Evolutionary conservation across 2,113 vertebrate genomes (phyloP).

Genomic region (Dipodomys merriami): DNA sequence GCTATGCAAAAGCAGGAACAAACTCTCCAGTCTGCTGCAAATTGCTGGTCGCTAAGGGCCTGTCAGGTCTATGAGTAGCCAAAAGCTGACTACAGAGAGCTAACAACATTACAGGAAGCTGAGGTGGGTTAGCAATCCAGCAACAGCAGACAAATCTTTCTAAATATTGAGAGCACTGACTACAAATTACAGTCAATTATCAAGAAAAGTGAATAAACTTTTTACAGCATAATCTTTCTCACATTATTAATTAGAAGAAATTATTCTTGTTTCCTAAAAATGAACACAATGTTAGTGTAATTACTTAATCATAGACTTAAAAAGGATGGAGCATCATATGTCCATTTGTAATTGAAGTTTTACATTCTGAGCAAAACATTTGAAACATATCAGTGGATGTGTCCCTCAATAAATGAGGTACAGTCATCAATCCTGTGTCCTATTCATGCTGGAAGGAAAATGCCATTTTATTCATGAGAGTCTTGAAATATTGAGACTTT

Average conservation of each 20-base stretch:
- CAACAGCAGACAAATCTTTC: neutral
- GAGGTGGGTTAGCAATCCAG: neutral
- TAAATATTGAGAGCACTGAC: neutral
- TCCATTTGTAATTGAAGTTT: neutral
- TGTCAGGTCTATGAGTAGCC: neutral
- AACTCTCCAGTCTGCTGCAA: neutral
- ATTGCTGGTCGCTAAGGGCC: neutral
- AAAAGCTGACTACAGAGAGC: neutral
- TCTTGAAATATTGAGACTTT: neutral
- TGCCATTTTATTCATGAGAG: neutral
- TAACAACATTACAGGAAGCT: neutral
- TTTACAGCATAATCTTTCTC: neutral
- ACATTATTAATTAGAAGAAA: neutral
- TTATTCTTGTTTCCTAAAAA: neutral
- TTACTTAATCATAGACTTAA: neutral
- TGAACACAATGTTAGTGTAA: neutral
- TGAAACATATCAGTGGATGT: neutral
- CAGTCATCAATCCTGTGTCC: neutral
- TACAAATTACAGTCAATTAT: neutral
- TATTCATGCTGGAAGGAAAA: fast-evolving
- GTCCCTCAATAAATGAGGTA: neutral
- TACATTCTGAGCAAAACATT: neutral
- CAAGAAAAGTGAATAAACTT: neutral
- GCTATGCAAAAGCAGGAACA: neutral
- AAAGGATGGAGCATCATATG: neutral